Conservation (phyloP, 2,797 vertebrate species). For the Gymnocypris eckloni region DNA sequence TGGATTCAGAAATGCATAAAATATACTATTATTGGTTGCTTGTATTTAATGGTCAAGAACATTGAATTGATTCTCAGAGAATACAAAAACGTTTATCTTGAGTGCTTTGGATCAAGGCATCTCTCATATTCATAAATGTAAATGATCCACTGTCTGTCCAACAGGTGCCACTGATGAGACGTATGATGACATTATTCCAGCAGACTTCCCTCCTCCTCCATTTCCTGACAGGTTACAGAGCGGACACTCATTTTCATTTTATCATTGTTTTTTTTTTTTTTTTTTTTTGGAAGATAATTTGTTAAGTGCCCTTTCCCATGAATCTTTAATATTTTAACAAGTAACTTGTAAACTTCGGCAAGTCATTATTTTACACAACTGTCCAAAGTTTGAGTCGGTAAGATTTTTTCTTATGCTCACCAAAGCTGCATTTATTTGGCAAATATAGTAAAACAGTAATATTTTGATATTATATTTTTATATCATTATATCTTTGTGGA, state of each 20-base stretch:
- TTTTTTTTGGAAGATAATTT: background rate
- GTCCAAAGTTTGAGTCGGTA: background rate
- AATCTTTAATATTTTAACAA: background rate
- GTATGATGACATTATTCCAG: constrained; percentile 66
- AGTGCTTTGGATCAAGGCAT: background rate
- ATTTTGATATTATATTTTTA: no score
- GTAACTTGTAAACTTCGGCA: no score
- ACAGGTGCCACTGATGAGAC: constrained; percentile 63
- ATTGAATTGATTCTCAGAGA: background rate
- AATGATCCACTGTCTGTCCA: background rate
- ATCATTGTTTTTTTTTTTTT: background rate
- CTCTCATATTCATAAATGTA: background rate
- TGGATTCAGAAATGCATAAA: background rate
- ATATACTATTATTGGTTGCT: background rate
- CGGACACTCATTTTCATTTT: background rate
- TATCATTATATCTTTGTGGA: background rate
- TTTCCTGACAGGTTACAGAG: constrained; percentile 62
- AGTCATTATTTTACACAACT: background rate
- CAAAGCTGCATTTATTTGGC: no score
- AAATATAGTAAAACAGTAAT: no score
- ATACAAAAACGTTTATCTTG: background rate
- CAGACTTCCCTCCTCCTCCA: constrained; percentile 67
- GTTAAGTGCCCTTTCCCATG: background rate
- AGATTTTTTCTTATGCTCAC: no score
- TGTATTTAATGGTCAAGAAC: background rate